These are phyloP conservation scores for Lasioglossum lativentre DNA, from an alignment of 2,888 invertebrate genomes.

Conservation along the genomic window DNA sequence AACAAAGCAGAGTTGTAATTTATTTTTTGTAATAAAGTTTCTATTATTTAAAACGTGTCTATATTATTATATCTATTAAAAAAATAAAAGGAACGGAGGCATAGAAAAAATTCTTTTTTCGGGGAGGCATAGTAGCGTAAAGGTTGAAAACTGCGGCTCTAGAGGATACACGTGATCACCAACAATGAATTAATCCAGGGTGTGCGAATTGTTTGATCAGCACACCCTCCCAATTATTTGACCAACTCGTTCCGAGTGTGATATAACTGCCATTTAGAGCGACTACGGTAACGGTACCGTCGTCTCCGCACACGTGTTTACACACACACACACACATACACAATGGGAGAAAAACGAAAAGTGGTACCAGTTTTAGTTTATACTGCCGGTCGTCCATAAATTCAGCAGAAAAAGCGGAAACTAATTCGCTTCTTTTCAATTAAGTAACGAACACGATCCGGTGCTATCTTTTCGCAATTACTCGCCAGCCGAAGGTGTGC, in stretches of 20 bases:
- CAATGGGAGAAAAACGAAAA: background rate
- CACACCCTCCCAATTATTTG: background rate
- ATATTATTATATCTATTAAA: no score
- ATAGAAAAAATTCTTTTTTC: no score
- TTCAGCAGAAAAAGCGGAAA: constrained; percentile 1
- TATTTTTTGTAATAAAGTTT: no score
- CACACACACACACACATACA: background rate
- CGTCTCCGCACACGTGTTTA: background rate
- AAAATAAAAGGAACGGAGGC: no score
- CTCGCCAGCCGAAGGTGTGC: background rate
- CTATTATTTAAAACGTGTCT: no score
- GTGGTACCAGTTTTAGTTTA: constrained; percentile 2
- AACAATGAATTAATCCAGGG: background rate
- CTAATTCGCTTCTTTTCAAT: constrained; percentile 27
- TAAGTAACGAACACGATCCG: constrained; percentile 18
- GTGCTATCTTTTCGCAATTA: constrained; percentile 36
- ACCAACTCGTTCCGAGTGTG: background rate
- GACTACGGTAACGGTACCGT: background rate
- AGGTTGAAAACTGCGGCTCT: no score
- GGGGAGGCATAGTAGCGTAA: no score
- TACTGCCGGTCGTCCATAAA: background rate
- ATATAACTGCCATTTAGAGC: background rate
- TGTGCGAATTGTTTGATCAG: background rate
- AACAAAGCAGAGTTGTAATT: no score
- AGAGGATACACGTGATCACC: no score